Conservation (phyloP, 2,888 invertebrate species). For the Panopea generosa region DNA sequence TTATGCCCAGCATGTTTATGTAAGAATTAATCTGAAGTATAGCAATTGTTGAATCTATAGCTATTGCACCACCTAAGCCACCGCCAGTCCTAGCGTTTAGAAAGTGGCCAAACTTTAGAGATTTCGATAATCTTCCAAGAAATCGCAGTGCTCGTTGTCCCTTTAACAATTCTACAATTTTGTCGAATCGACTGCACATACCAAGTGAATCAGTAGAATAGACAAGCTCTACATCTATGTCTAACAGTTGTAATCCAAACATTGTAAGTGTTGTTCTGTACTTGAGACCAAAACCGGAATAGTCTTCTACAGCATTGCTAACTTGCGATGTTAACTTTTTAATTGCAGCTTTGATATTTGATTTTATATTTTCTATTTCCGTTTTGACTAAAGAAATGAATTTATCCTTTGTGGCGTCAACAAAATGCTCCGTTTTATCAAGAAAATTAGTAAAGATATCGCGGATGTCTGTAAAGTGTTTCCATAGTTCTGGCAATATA, state of each 20-base stretch:
- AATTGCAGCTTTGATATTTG: constrained; percentile 8
- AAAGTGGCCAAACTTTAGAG: constrained; percentile 18
- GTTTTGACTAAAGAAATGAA: constrained; percentile 9
- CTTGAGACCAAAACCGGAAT: constrained; percentile 34
- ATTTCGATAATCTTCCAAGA: not conserved
- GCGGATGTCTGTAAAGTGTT: constrained; percentile 5
- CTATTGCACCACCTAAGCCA: constrained; percentile 38
- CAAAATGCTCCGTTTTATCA: constrained; percentile 24
- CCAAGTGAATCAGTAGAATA: constrained; percentile 24
- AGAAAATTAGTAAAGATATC: constrained; percentile 12
- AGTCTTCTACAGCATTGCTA: not conserved
- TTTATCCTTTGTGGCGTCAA: constrained; percentile 12
- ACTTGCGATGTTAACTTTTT: constrained; percentile 17
- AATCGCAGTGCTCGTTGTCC: constrained; percentile 40
- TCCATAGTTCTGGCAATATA: constrained; percentile 11
- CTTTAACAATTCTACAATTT: constrained; percentile 27
- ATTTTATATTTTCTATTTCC: constrained; percentile 19
- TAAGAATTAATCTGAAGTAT: constrained; percentile 37
- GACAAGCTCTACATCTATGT: constrained; percentile 46
- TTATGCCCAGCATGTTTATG: constrained; percentile 38
- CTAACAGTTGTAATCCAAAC: constrained; percentile 12
- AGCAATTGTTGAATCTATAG: constrained; percentile 12
- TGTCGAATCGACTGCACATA: constrained; percentile 45
- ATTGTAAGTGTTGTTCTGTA: constrained; percentile 6
- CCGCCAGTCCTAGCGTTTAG: constrained; percentile 1